These are phyloP conservation scores for Leucophenga maculata DNA, from an alignment of 2,888 invertebrate genomes.

Conservation along the genomic window DNA sequence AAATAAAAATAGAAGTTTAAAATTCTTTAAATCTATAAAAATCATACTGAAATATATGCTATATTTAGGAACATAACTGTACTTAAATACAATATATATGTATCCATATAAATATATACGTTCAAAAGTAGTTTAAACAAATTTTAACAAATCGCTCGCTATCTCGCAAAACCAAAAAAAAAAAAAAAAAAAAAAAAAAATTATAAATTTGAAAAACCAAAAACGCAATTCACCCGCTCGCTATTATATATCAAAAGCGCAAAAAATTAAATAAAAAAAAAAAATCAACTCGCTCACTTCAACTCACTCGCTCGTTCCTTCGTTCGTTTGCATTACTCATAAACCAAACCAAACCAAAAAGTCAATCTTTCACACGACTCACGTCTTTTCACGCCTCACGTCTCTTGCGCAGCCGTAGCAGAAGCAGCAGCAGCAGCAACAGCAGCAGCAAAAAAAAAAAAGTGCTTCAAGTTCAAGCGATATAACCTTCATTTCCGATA, in stretches of 20 bases:
- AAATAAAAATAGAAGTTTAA: too few species aligned
- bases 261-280: background rate
- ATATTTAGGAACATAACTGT: background rate
- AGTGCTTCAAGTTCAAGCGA: conserved; percentile 16
- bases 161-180: background rate
- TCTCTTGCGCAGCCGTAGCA: background rate
- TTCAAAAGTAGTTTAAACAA: background rate
- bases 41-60: background rate
- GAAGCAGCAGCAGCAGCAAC: background rate
- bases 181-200: conserved; percentile 1
- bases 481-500: conserved; percentile 5
- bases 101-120: background rate
- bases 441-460: background rate
- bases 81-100: background rate
- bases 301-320: conserved; percentile 24
- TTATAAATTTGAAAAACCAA: conserved; percentile 29
- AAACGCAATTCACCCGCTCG: conserved; percentile 26
- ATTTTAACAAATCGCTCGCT: conserved; percentile 1
- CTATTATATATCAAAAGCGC: background rate
- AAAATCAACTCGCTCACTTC: conserved; percentile 13
- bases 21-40: background rate
- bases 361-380: background rate
- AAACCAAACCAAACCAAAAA: background rate
- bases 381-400: background rate
- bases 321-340: background rate